Base-by-base conservation (phyloP, 2,888 invertebrate species). In the Seira sanloemensis region DNA sequence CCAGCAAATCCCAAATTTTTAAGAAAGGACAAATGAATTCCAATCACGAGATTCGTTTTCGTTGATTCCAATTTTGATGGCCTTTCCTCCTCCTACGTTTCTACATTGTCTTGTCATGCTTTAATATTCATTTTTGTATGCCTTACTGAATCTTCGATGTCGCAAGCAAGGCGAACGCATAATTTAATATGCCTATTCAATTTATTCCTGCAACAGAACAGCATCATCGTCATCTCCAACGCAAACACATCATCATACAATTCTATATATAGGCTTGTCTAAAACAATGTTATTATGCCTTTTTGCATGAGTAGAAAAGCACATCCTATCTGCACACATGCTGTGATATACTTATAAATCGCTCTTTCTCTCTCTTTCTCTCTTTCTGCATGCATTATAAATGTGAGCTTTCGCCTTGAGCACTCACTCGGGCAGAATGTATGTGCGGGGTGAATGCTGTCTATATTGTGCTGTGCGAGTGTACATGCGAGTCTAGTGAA, bases 131-230 rank as follows among this genome's bases (percentile, higher is more conserved):
- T 12, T 7, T 37, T 37, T 37, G 12, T 37, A 37, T 12, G 37
- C 37, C 37, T 37, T 37, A 37, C 37, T 37, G 4, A 37, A 4
- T 37, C 37, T 37, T 7, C 37, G 12, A 37, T 37, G 12, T 4
- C 12, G 4, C 37, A 37, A 37, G 5, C 4, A 4, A 12, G 12
- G 37, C 37, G 37, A 37, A 37, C 37, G 37, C 37, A 37, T 37
- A 37, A 37, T 37, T 37, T 12, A 37, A 37, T 7, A 37, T 37
- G 37, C 71, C 71, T 71, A 71, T 71, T 46, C 71, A n/a, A 2
- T 21, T 46, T 9, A 71, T 71, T 23, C 71, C 71, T 71, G 71
- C 71, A 71, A 71, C 71, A 71, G n/a, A 5, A 50, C 2, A 50
- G 37, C 37, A 37, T 37, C 4, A 12, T 37, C 37, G 12, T 37